Base-by-base conservation (phyloP, 30 jellyfish, hydroid and myxozoan species). In the Euphysa ruthae region DNA sequence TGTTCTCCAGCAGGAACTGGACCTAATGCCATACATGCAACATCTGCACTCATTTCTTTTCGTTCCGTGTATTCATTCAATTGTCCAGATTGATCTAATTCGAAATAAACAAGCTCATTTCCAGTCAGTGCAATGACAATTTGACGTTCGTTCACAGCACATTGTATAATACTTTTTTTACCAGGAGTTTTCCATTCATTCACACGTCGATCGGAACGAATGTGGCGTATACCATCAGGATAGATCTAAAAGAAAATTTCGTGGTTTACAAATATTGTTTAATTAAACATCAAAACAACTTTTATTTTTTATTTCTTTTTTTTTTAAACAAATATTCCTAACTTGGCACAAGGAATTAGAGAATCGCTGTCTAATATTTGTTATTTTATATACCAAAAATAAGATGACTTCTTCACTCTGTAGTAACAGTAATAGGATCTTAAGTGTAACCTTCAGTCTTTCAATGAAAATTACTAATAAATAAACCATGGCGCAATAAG, bases 151-250 rank as follows among this genome's bases (percentile, higher is more conserved):
- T 91, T 91, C 24, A 82, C 93, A 16, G 99, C 95, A 73, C 95
- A 75, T 60, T 78, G 93, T 33, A 77, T 71, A 60, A 91, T 80
- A 71, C 74, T 82, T 69, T 91, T 91, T 69, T 91, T 83, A 49
- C 95, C 94, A n/a, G 99, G 99, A 0, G 94, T 78, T 42, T 84
- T 78, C 99, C 99, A 91, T 61, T 91, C 99, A 46, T 83, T 91
- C 23, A 91, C 93, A 51, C 95, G 78, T 24, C 83, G 74, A 52
- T 91, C 99, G 1, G 99, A 74, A 7, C 99, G 94, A 32, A 91
- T 91, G 52, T 91, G 99, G 6, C 99, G 93, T 23, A 91, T 91
- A 16, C 99, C 99, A 60, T 83, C 99, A 2, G 94, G 94, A 65
- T 82, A 91, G 18, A 91, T 85, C 95, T 91, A 51, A 13, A 46